phyloP scores from a whole-genome alignment of 2,113 vertebrate genomes.

The Dolichotis patagonum region DNA sequence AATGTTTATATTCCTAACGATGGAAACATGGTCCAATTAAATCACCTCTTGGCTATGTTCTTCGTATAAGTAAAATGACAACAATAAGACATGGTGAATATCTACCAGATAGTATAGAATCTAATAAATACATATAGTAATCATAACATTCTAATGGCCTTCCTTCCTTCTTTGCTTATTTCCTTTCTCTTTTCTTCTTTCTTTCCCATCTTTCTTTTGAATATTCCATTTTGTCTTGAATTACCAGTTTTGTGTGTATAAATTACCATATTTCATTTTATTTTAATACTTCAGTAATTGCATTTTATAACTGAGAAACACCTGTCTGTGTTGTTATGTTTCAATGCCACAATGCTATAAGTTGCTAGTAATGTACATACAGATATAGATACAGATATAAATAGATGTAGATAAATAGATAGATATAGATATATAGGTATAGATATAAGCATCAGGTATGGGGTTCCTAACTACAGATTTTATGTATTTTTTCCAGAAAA shows the following conservation, averaged over 20 bases:
- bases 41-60: neutral
- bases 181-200: neutral
- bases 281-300: neutral
- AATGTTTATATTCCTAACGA: neutral
- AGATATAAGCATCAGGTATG: neutral
- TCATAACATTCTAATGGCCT: neutral
- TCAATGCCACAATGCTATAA: neutral
- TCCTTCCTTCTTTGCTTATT: neutral
- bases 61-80: neutral
- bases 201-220: neutral
- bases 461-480: neutral
- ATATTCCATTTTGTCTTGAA: neutral
- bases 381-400: neutral
- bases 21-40: neutral
- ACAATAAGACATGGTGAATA: neutral
- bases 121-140: neutral
- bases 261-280: neutral
- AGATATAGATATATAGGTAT: neutral
- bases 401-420: no score
- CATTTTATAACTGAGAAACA: neutral
- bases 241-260: neutral
- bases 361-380: neutral
- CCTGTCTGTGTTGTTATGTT: neutral
- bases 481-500: neutral
- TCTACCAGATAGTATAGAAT: neutral